These are phyloP conservation scores for Chitala chitala DNA, from an alignment of 2,113 vertebrate genomes.

Conservation along the genomic window DNA sequence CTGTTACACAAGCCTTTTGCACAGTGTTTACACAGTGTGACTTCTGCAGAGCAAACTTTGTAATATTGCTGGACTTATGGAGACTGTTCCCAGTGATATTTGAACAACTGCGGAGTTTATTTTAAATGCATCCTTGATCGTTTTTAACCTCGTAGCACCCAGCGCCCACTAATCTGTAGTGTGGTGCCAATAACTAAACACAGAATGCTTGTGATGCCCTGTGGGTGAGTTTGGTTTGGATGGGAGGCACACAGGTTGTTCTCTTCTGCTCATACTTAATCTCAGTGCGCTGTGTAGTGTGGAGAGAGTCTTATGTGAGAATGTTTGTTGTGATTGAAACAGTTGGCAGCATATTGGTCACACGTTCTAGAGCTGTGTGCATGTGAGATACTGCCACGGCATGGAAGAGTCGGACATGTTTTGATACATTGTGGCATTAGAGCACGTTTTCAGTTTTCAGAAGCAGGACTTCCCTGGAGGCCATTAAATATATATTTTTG, in stretches of 20 bases:
- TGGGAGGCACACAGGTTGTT: background rate
- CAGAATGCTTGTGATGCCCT: background rate
- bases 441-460: background rate
- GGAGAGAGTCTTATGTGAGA: background rate
- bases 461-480: background rate
- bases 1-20: background rate
- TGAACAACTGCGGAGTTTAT: too few species aligned
- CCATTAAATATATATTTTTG: background rate
- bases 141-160: background rate
- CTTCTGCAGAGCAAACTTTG: background rate
- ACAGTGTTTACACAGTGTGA: background rate
- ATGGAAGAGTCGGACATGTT: background rate
- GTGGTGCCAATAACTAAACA: background rate
- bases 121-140: background rate
- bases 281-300: background rate
- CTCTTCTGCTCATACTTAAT: background rate
- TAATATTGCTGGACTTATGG: background rate
- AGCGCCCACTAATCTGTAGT: background rate
- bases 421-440: background rate
- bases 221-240: background rate
- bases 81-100: too few species aligned
- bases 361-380: background rate
- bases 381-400: background rate
- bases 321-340: slow-evolving; percentile 10
- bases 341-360: background rate